These are phyloP conservation scores for Rhabdomys dilectus DNA, from an alignment of 2,113 vertebrate genomes.

Conservation along the genomic window DNA sequence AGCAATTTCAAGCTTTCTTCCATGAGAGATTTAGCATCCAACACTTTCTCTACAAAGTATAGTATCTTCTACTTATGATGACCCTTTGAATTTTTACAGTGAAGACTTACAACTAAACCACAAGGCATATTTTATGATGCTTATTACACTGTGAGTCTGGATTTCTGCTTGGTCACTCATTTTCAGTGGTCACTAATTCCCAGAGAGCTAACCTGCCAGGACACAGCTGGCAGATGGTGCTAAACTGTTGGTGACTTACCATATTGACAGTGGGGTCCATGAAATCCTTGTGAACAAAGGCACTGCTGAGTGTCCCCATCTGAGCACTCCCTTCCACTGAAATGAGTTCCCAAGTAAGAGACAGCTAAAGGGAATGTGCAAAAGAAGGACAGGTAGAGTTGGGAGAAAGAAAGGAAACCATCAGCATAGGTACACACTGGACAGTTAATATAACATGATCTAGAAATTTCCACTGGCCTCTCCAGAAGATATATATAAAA, in stretches of 20 bases:
- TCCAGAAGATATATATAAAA: neutral
- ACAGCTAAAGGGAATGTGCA: slow-evolving; percentile 79
- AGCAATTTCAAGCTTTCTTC: slow-evolving; percentile 38
- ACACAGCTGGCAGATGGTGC: slow-evolving; percentile 37
- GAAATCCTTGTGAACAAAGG: slow-evolving; percentile 90
- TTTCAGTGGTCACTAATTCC: slow-evolving; percentile 34
- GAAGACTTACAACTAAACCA: slow-evolving; percentile 73
- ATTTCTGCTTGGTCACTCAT: slow-evolving; percentile 65
- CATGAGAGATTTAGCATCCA: slow-evolving; percentile 44
- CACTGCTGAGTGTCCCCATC: slow-evolving; percentile 84
- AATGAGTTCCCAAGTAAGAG: slow-evolving; percentile 88
- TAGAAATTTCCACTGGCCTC: neutral
- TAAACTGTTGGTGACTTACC: slow-evolving; percentile 87
- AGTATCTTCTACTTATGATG: slow-evolving; percentile 51
- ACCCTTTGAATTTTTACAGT: slow-evolving; percentile 54
- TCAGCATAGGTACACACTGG: neutral
- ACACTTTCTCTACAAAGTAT: slow-evolving; percentile 66
- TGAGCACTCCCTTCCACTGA: slow-evolving; percentile 90
- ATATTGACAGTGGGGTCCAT: slow-evolving; percentile 91
- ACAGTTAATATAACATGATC: neutral
- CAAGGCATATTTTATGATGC: slow-evolving; percentile 54
- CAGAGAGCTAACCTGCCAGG: neutral
- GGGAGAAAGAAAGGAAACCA: slow-evolving; percentile 38
- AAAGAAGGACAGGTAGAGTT: neutral
- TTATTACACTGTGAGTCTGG: slow-evolving; percentile 41